Evolutionary conservation across 2,888 invertebrate species (phyloP).

Genomic region (Acrobeloides nanus): DNA sequence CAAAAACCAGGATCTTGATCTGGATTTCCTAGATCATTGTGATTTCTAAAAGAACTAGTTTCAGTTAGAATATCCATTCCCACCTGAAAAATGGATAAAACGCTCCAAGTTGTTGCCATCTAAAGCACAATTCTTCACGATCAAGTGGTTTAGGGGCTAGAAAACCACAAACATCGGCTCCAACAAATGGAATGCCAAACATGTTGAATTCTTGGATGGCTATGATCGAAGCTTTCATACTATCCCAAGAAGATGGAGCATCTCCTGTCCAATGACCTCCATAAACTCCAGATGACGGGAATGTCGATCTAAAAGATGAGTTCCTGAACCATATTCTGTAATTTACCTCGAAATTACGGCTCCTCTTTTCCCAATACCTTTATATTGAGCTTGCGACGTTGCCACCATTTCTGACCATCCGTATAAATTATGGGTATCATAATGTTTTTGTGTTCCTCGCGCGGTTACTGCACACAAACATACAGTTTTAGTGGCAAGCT

Average conservation of each 20-base stretch:
- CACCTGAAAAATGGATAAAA: constrained; percentile 61
- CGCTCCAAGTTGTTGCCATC: constrained; percentile 65
- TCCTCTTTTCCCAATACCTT: constrained; percentile 53
- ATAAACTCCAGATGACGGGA: constrained; percentile 54
- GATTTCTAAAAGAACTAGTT: constrained; percentile 16
- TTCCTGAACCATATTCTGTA: no score
- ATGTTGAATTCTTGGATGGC: constrained; percentile 42
- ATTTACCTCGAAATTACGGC: constrained; percentile 49
- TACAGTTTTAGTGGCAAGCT: constrained; percentile 44
- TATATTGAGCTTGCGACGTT: constrained; percentile 58
- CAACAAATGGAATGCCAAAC: constrained; percentile 46
- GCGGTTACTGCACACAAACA: constrained; percentile 39
- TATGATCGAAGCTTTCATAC: constrained; percentile 59
- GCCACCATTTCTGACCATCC: constrained; percentile 69
- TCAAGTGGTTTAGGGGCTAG: constrained; percentile 47
- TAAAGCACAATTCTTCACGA: constrained; percentile 23
- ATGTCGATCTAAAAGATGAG: constrained; percentile 50
- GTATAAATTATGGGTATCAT: constrained; percentile 72
- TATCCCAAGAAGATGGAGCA: constrained; percentile 69
- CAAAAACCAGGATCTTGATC: constrained; percentile 38
- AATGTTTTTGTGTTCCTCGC: constrained; percentile 59
- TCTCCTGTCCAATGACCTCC: constrained; percentile 76
- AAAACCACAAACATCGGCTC: constrained; percentile 57
- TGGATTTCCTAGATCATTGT: constrained; percentile 25
- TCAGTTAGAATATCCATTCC: neutral